Evolutionary conservation across 2,888 invertebrate species (phyloP).

Genomic region (Eupithecia inturbata): DNA sequence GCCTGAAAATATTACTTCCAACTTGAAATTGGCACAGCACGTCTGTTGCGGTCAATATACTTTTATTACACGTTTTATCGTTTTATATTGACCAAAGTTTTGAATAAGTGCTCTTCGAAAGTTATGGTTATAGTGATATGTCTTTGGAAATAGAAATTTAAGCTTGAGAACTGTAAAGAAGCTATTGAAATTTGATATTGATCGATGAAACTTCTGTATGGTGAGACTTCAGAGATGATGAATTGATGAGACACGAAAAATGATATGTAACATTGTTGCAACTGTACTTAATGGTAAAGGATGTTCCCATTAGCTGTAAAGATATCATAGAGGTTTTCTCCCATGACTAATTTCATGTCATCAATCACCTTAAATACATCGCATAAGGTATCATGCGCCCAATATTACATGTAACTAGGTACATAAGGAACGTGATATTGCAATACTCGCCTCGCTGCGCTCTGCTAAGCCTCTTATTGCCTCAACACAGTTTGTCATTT

Average conservation of each 20-base stretch:
- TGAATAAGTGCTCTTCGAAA: slow-evolving; percentile 26
- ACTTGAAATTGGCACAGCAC: slow-evolving; percentile 42
- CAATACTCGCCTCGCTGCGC: slow-evolving; percentile 48
- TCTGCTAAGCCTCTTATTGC: slow-evolving; percentile 56
- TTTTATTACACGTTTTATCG: slow-evolving; percentile 34
- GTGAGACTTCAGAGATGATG: neutral
- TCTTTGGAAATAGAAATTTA: slow-evolving; percentile 22
- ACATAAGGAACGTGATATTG: slow-evolving; percentile 34
- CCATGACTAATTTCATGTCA: neutral
- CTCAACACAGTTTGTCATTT: slow-evolving; percentile 56
- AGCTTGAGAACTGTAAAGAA: slow-evolving; percentile 17
- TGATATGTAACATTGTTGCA: neutral
- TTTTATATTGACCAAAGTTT: slow-evolving; percentile 31
- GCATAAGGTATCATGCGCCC: neutral
- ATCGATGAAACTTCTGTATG: slow-evolving; percentile 10
- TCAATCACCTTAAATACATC: neutral
- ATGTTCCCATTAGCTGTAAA: neutral
- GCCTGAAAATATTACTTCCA: slow-evolving; percentile 41
- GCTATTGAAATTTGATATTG: slow-evolving; percentile 27
- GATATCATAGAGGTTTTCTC: neutral
- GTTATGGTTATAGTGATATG: slow-evolving; percentile 24
- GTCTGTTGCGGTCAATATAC: slow-evolving; percentile 33
- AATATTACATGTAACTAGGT: slow-evolving; percentile 6
- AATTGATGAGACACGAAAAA: neutral
- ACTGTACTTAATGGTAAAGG: neutral